Evolutionary conservation across 2,797 vertebrate genomes (phyloP), one percentile per base, ranked within the genome.

Genomic region (Spheniscus humboldti): DNA sequence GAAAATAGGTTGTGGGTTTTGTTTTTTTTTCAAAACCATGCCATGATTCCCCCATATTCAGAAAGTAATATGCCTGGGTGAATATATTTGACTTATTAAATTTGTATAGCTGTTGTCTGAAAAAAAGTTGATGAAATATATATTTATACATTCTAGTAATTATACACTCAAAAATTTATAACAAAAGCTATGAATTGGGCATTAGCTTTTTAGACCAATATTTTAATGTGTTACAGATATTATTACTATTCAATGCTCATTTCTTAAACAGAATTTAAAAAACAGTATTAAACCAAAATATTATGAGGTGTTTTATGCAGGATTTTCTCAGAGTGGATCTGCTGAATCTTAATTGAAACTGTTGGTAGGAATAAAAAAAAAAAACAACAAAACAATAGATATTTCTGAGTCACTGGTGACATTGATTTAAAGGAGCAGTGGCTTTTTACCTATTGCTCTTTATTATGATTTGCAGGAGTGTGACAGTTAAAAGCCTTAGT

Each of bases 271-370:
- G 33, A 90, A 78, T 64, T 66, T 62, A 14, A 87, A 89, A 91
- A 88, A n/a, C 25, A 69, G 39, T 37, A 83, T 87, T 71, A 87
- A 87, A 27, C 62, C 60, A 80, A 73, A 94, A 47, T 82, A 86
- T n/a, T 41, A 56, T 17, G 18, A 73, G 68, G 31, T 15, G 4
- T 45, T 93, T 94, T 85, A 62, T 53, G 50, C 45, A 74, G 50
- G 30, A 25, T 85, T 92, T 85, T 93, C 78, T 93, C 75, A 72
- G 78, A 80, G 60, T 62, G 25, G 53, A 82, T 72, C 68, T 88
- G 75, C 69, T 89, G 95, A 92, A 96, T 91, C 84, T 86, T 90
- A 96, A 95, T 76, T 94, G 94, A 92, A 96, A 92, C 72, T 86
- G 67, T 71, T 78, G 77, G 77, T 22, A 91, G 67, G 77, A 96